Conservation (phyloP, 2,797 vertebrate species). For the Tokudaia tokunoshimensis region DNA sequence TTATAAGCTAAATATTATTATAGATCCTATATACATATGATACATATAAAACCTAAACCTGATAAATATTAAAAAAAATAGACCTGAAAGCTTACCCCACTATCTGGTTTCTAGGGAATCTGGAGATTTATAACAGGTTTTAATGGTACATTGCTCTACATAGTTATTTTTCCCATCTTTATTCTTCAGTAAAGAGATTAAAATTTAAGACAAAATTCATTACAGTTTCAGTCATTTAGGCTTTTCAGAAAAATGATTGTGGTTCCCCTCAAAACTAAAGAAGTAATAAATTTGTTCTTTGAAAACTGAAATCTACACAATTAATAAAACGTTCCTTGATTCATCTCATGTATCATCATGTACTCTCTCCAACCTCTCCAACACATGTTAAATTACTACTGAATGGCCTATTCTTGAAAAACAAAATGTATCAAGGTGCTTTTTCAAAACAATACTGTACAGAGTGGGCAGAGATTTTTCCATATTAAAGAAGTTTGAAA, state of each 20-base stretch:
- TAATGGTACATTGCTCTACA: not conserved
- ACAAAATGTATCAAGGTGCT: not conserved
- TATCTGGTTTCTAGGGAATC: not conserved
- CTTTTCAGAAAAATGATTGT: not conserved
- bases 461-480: not conserved
- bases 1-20: not conserved
- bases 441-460: not conserved
- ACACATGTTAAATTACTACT: not conserved
- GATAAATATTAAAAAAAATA: not conserved
- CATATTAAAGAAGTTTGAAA: not conserved
- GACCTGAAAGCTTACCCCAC: not conserved
- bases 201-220: not conserved
- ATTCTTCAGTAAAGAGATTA: not conserved
- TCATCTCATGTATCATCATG: not conserved
- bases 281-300: not conserved
- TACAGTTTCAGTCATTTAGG: not conserved
- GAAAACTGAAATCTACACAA: not conserved
- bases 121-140: not conserved
- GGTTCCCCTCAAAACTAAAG: not conserved
- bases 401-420: not conserved
- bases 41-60: not conserved
- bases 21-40: not conserved
- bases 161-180: not conserved
- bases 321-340: not conserved
- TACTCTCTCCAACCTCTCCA: not conserved